Evolutionary conservation across 2,888 invertebrate genomes (phyloP).

Genomic region (Gastracanthus pulcherrimus): DNA sequence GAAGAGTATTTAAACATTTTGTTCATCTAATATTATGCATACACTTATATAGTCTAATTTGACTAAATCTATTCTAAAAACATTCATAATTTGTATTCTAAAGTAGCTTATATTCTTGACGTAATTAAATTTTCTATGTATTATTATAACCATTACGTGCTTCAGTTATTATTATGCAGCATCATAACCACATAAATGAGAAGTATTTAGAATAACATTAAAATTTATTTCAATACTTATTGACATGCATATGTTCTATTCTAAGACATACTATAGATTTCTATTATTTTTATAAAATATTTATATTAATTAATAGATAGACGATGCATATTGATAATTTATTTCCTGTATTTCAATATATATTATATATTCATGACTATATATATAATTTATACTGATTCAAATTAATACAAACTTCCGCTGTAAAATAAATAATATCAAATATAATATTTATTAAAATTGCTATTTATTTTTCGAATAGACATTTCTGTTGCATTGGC

Average conservation of each 20-base stretch:
- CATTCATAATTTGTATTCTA: neutral
- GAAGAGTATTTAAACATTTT: neutral
- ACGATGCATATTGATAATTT: too few relatives aligned
- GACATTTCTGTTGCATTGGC: too few relatives aligned
- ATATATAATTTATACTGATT: too few relatives aligned
- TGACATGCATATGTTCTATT: conserved; percentile 22
- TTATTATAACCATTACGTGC: neutral
- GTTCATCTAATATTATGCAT: neutral
- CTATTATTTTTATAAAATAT: conserved; percentile 5
- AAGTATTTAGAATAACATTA: neutral
- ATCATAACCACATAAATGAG: neutral
- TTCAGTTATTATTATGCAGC: neutral
- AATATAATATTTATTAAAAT: too few relatives aligned
- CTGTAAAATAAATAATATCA: too few relatives aligned
- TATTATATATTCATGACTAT: neutral
- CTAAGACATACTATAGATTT: too few relatives aligned
- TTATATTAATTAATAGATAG: neutral
- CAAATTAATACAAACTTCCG: too few relatives aligned
- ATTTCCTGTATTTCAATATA: too few relatives aligned
- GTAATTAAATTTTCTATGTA: neutral
- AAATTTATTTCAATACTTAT: conserved; percentile 1
- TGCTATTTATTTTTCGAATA: too few relatives aligned
- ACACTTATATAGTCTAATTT: neutral
- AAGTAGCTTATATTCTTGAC: neutral
- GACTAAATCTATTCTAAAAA: conserved; percentile 22